Conservation (phyloP, 2,888 invertebrate genomes). For the Idaea biselata region DNA sequence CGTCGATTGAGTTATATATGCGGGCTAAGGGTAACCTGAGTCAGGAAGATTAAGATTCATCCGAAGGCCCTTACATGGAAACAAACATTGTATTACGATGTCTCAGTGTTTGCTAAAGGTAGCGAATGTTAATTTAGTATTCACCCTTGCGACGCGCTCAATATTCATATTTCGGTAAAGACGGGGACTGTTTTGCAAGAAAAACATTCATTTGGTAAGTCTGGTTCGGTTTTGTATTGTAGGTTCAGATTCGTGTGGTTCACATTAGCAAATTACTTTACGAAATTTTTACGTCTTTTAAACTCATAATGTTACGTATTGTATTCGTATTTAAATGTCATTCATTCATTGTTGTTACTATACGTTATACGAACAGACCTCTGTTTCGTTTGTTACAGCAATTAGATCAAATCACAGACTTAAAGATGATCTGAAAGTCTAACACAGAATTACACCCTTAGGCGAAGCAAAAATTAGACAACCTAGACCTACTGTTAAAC, state of each 20-base stretch:
- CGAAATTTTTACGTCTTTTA: neutral
- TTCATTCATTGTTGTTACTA: neutral
- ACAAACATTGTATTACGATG: conserved; percentile 78
- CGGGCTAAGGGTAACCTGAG: conserved; percentile 77
- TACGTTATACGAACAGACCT: no score
- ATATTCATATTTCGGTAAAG: conserved; percentile 72
- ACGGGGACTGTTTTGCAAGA: conserved; percentile 34
- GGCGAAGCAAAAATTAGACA: no score
- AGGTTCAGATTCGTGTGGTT: conserved; percentile 8
- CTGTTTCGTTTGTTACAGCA: neutral
- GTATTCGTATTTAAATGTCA: neutral
- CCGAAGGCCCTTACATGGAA: conserved; percentile 74
- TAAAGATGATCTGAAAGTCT: neutral
- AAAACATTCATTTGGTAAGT: conserved; percentile 51
- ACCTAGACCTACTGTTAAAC: no score
- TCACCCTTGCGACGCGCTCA: conserved; percentile 65
- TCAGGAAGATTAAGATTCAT: conserved; percentile 78
- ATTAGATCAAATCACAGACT: neutral
- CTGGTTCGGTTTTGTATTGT: conserved; percentile 5
- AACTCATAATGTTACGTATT: neutral
- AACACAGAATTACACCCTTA: no score
- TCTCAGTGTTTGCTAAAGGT: conserved; percentile 77
- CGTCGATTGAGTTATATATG: conserved; percentile 79
- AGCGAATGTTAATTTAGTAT: conserved; percentile 78
- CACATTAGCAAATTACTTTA: neutral